Evolutionary conservation across 35 echinoderm and acorn worm species (phyloP), one percentile per base, ranked within the genome.

Genomic region (Lytechinus pictus): DNA sequence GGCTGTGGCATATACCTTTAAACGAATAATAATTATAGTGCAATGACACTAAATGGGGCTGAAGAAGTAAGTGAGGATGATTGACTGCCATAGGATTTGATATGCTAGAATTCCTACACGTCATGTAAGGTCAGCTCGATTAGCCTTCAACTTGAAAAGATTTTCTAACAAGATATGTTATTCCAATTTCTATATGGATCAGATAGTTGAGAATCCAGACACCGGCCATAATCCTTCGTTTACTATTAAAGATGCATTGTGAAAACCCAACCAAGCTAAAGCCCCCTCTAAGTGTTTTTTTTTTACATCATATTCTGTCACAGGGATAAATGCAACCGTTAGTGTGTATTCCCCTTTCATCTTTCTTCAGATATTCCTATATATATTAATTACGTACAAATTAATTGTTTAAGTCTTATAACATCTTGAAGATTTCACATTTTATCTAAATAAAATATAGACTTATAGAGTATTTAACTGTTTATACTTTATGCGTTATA

Each of bases 71-170:
- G 66, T 79, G 8, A 79, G n/a, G 12, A 79, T 79, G 66, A 79
- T 79, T 79, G 66, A 79, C 66, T 79, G 8, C 66, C 19, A 16
- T 24, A 14, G 16, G 12, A 79, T 79, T 79, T 79, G 66, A 79
- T 79, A 79, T 79, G 66, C 66, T 8, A 79, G 14, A 79, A 79
- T 79, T 79, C 66, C 66, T 79, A 24, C 66, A 79, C 66, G 66
- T 79, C 66, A 79, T n/a, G 14, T n/a, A 79, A 24, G 66, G 66
- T 79, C 66, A 79, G 4, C 66, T 79, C 66, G 66, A 79, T 79
- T 79, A 79, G 66, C 66, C 66, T n/a, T 79, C 61, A 19, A n/a
- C 66, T 79, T 79, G 66, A 79, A 79, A n/a, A 79, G 66, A 79
- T 79, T 79, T 79, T 79, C 66, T n/a, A 79, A 6, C 66, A 16